Base-by-base conservation (phyloP, 2,888 invertebrate species). In the Rotaria sp. region DNA sequence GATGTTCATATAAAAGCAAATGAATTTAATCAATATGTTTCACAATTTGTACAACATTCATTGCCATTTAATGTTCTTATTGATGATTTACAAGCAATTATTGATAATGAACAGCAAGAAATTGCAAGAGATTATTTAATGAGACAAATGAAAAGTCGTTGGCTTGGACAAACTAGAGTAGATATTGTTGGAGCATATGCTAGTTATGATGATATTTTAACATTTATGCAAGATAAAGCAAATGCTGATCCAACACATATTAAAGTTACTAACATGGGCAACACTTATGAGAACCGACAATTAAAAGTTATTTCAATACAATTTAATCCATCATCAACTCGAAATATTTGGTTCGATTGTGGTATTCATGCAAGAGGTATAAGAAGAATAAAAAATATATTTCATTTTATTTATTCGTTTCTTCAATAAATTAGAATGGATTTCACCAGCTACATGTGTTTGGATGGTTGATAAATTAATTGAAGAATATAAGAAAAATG, bases 351-450 rank as follows among this genome's bases (percentile, higher is more conserved):
- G 75, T 24, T 75, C 24, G 86, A 86, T 75, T 86, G 86, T 85
- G 86, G 86, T 35, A 86, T 86, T 45, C 86, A 86, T 84, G 86
- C 86, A 21, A n/a, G 45, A 48, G 45, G 48, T 84, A 48, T 13
- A 30, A n/a, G 18, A 15, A 26, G 13, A 45, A 1, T 4, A n/a
- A 18, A 15, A 21, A 30, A n/a, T 15, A 8, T 1, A 84, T 21
- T 67, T n/a, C 21, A 35, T 35, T 2, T 59, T 18, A 30, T 59
- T 18, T 4, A 10, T n/a, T 75, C 2, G 38, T 35, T 38, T 75
- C 7, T 15, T 24, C 4, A n/a, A 30, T 18, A 74, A 45, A 74
- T 85, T 84, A 45, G 86, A 86, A 57, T 86, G 86, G 86, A 86
- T 86, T 15, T 38, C 86, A 55, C 85, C 84, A 7, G 48, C 86